phyloP scores from a whole-genome alignment of 1,140 invertebrate genomes.

The Antheraea pernyi region DNA sequence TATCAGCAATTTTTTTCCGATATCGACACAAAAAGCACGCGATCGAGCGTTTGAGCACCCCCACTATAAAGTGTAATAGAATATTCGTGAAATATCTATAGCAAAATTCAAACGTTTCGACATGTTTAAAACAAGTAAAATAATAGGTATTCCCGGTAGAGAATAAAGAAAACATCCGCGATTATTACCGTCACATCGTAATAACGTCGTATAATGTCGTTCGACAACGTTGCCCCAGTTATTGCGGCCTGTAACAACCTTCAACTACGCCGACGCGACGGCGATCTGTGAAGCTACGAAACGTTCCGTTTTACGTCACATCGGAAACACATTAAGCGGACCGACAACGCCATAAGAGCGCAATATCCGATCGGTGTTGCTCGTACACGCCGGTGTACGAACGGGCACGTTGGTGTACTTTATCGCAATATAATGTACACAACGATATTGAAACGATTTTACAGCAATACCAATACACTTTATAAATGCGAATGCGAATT shows the following conservation, averaged over 20 bases:
- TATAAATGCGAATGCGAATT: too few species aligned
- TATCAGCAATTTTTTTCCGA: too few species aligned
- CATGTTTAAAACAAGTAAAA: background rate
- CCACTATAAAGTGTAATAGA: too few species aligned
- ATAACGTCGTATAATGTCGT: background rate
- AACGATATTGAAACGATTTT: background rate
- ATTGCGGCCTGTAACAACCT: conserved; percentile 23
- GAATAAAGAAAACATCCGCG: background rate
- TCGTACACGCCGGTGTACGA: background rate
- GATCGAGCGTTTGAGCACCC: too few species aligned
- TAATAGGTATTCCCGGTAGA: background rate
- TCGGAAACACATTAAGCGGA: conserved; percentile 69
- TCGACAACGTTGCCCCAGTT: conserved; percentile 17
- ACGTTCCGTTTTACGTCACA: conserved; percentile 68
- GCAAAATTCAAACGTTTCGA: too few species aligned
- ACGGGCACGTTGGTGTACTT: too few species aligned
- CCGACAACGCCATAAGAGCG: conserved; percentile 53
- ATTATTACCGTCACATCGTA: background rate
- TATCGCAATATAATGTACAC: background rate
- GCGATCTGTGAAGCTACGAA: conserved; percentile 34
- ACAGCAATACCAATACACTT: background rate
- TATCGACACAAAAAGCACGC: too few species aligned
- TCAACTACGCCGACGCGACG: background rate
- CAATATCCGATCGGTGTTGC: conserved; percentile 59
- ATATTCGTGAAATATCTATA: too few species aligned